Evolutionary conservation across 2,888 invertebrate species (phyloP), one percentile per base, ranked within the genome.

Genomic region (Scaptomyza polygonia): DNA sequence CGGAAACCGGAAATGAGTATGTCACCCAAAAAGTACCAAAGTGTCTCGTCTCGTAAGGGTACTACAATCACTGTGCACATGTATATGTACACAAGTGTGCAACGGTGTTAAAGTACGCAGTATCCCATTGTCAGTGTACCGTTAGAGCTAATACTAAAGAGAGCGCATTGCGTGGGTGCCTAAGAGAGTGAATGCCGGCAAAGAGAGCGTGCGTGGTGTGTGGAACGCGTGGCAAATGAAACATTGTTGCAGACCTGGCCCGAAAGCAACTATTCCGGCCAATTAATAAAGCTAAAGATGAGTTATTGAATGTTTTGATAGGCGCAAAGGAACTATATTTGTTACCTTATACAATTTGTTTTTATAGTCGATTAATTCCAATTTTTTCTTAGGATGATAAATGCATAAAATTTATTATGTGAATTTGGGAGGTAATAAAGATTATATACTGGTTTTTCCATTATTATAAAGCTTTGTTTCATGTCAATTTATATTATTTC

Each of bases 1-100:
- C 89, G 89, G 89, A 90, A 90, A 81, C 87, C 88, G 89, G 90
- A 90, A 88, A 89, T 90, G 89, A 80, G 87, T 79, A 88, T 88
- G 83, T 83, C 82, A 77, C 68, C 79, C 82, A 64, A 63, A 67
- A 74, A 72, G 73, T 57, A 65, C 72, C 45, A 39, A 61, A 72
- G 56, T 71, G 72, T 49, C 36, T 55, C 55, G 52, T 69, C 48
- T 74, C 47, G 29, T 16, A 58, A 53, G 66, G 48, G 16, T 44
- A 44, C 56, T 65, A 56, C 25, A 25, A 25, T 36, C 47, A 67
- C 30, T 32, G 16, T 34, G 53, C 39, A 39, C 30, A 32, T 63
- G 66, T 45, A 27, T 52, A 39, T 54, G 67, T 54, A 47, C 25
- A 32, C 12, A 21, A 9, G 32, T 21, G 32, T 32, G n/a, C 9